Conservation (phyloP, 2,888 invertebrate species). For the Flabesymbios commensalis region DNA sequence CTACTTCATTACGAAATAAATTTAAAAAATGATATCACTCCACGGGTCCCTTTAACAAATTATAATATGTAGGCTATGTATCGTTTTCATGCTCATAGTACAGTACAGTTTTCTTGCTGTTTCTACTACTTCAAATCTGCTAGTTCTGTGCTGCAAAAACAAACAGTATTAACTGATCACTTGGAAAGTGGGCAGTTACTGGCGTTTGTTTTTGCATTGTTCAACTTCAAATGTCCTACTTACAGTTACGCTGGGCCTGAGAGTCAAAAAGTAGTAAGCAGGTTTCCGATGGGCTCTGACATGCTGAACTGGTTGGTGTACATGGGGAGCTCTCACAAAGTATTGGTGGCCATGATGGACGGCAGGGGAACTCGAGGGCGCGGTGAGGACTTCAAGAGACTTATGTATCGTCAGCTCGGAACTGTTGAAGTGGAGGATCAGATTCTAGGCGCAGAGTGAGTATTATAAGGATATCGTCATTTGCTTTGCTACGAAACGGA, state of each 20-base stretch:
- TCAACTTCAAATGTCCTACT: background rate
- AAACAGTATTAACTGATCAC: too few relatives aligned
- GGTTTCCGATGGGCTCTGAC: conserved; percentile 67
- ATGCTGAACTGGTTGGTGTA: conserved; percentile 84
- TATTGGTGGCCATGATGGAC: conserved; percentile 90
- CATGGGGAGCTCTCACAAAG: conserved; percentile 82
- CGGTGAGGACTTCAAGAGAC: conserved; percentile 81
- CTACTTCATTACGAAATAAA: too few relatives aligned
- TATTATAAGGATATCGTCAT: background rate
- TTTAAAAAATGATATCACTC: too few relatives aligned
- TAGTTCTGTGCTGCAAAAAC: too few relatives aligned
- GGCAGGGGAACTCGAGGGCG: conserved; percentile 86
- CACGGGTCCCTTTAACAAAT: too few relatives aligned
- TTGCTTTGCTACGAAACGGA: too few relatives aligned
- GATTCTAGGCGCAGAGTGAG: conserved; percentile 71
- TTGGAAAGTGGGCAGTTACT: too few relatives aligned
- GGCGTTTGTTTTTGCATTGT: background rate
- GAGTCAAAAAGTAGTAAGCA: conserved; percentile 86
- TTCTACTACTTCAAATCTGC: too few relatives aligned
- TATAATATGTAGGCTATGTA: too few relatives aligned
- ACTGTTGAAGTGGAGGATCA: conserved; percentile 94
- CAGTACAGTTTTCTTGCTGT: too few relatives aligned
- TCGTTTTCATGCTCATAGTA: too few relatives aligned
- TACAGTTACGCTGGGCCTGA: conserved; percentile 88
- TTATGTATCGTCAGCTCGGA: conserved; percentile 85